Evolutionary conservation across 2,113 vertebrate genomes (phyloP).

Genomic region (Hyla sarda): DNA sequence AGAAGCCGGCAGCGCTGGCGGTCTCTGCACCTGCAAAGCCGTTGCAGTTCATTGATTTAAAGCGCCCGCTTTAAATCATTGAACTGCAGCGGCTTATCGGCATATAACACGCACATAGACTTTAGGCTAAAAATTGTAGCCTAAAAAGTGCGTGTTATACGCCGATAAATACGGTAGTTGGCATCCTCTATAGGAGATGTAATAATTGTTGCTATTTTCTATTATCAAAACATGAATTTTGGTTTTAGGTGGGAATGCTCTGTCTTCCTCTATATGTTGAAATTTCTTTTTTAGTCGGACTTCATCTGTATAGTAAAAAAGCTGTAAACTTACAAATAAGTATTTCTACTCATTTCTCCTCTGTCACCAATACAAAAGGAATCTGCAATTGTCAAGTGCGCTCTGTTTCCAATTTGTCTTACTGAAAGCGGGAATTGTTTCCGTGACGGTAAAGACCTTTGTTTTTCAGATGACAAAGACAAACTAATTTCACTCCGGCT

Average conservation of each 20-base stretch:
- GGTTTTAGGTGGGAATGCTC: not conserved
- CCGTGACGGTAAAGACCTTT: constrained; percentile 11
- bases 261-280: not conserved
- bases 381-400: constrained; percentile 39
- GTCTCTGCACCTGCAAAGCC: no score
- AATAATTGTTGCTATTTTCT: not conserved
- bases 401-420: constrained; percentile 34
- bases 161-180: no score
- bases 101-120: no score
- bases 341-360: not conserved
- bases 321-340: not conserved
- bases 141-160: no score
- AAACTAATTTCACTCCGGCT: constrained; percentile 20
- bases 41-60: no score
- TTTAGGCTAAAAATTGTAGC: no score
- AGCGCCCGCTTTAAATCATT: no score
- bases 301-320: not conserved
- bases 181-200: no score
- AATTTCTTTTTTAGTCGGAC: not conserved
- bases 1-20: no score
- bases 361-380: constrained; percentile 26
- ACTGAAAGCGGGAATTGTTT: constrained; percentile 22
- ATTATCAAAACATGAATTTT: not conserved
- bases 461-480: constrained; percentile 36
- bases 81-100: no score